Base-by-base conservation (phyloP, 2,113 vertebrate species). In the Ophthalmolycus amberensis region DNA sequence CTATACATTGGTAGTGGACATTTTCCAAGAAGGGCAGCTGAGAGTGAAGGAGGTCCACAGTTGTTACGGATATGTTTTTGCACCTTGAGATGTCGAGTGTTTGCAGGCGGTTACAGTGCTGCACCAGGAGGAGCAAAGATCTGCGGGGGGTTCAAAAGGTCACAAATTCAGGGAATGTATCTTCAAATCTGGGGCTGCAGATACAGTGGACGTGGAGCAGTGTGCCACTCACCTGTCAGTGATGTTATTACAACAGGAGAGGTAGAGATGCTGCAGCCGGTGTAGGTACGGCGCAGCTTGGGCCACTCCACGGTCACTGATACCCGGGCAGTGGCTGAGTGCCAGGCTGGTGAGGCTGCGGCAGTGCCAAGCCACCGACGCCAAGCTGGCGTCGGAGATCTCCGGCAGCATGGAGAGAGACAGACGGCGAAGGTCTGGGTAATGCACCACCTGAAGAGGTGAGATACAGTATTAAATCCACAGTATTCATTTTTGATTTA, bases 51-150 rank as follows among this genome's bases (percentile, higher is more conserved):
- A 42, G 85, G 58, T 95, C 95, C 32, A 96, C 82, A 0, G 93
- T 89, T 2, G 91, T 79, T 25, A 92, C 65, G 0, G 91, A 94
- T 58, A 97, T 93, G 9, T 95, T 91, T 69, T 94, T 93, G 71
- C 96, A 97, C 94, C 92, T 92, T 64, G 96, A 95, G 67, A 98
- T 82, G 69, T 97, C 96, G 54, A 97, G 89, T 2, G 94, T 94
- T 75, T 70, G 93, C 59, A 97, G 93, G 27, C 94, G 92, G 73
- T 84, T 93, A 60, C 97, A 97, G 52, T 92, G 91, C 79, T 92
- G 90, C 7, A 82, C 68, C 54, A 96, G 92, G 15, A 94, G 79
- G 12, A 82, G 88, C 93, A 98, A 83, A 0, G 95, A 95, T 79
- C 96, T 97, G 95, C 1, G 10, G 73, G 10, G 71, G 65, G 18